Conservation (phyloP, 2,888 invertebrate species). For the Elysia crispata region DNA sequence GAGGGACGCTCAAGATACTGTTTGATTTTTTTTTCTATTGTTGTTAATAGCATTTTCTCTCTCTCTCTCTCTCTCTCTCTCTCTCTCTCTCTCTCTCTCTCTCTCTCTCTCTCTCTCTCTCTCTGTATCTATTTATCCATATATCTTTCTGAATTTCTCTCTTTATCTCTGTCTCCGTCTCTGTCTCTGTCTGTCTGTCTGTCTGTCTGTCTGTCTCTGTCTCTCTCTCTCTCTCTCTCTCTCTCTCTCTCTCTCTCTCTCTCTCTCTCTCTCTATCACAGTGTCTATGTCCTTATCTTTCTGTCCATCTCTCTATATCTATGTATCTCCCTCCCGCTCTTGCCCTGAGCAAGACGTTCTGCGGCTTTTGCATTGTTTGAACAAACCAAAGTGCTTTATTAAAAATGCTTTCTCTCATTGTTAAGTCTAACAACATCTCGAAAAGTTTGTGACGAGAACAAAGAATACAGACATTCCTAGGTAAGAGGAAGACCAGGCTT, state of each 20-base stretch:
- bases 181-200: neutral
- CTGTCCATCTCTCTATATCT: neutral
- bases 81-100: neutral
- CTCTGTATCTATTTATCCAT: constrained; percentile 22
- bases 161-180: neutral
- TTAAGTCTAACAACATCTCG: too few relatives aligned
- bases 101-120: neutral
- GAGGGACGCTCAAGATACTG: too few relatives aligned
- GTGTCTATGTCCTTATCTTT: neutral
- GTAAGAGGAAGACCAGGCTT: too few relatives aligned
- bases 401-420: too few relatives aligned
- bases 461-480: too few relatives aligned
- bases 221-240: constrained; percentile 26
- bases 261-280: neutral
- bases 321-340: too few relatives aligned
- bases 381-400: too few relatives aligned
- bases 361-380: too few relatives aligned
- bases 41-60: neutral
- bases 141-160: constrained; percentile 12
- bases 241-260: constrained; percentile 16
- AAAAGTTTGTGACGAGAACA: too few relatives aligned
- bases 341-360: too few relatives aligned
- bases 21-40: neutral
- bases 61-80: neutral
- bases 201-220: neutral